These are phyloP conservation scores for Diarsia dahlii DNA, from an alignment of 2,888 invertebrate species.

Conservation along the genomic window DNA sequence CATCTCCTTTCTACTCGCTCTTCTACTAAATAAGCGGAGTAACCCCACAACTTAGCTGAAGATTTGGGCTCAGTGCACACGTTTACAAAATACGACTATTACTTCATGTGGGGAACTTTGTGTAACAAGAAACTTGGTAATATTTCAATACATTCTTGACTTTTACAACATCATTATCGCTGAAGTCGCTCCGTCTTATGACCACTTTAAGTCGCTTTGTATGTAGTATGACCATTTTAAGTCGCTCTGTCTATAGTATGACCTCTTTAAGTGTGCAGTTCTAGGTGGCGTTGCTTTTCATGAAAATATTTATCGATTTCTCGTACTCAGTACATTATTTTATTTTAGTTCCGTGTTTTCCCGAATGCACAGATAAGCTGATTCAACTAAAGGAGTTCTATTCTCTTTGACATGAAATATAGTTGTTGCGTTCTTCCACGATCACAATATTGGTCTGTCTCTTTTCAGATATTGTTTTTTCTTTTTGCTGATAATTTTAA, in stretches of 20 bases:
- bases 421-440: not conserved
- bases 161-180: not conserved
- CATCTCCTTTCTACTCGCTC: too few species aligned
- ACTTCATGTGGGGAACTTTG: too few species aligned
- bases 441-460: constrained; percentile 23
- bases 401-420: not conserved
- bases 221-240: not conserved
- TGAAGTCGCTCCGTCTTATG: not conserved
- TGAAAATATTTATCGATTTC: not conserved
- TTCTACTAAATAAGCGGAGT: too few species aligned
- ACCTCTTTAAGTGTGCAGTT: too few species aligned
- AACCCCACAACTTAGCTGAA: too few species aligned
- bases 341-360: not conserved
- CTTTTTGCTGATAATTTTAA: constrained; percentile 1
- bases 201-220: not conserved
- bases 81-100: too few species aligned
- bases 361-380: not conserved
- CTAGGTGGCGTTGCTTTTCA: not conserved
- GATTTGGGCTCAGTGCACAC: too few species aligned
- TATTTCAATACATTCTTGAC: too few species aligned
- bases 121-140: too few species aligned
- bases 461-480: constrained; percentile 13
- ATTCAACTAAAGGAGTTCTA: not conserved
- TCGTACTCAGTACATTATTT: not conserved
- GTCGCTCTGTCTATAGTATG: not conserved